Evolutionary conservation across 2,888 invertebrate genomes (phyloP).

Genomic region (Pollenia griseotomentosa): DNA sequence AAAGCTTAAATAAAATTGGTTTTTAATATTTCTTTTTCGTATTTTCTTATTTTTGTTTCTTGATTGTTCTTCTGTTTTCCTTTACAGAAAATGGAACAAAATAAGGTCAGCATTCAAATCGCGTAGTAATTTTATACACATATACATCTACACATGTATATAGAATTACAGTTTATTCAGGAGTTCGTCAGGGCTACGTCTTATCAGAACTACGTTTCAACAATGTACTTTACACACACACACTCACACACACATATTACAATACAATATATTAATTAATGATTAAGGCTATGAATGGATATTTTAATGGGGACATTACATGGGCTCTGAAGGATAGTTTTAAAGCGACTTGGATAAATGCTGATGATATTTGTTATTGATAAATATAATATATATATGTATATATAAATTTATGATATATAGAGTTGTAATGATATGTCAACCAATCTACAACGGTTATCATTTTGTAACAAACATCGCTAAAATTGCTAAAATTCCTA

Average conservation of each 20-base stretch:
- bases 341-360: slow-evolving; percentile 55
- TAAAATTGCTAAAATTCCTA: slow-evolving; percentile 17
- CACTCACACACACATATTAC: not conserved
- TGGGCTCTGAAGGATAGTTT: slow-evolving; percentile 60
- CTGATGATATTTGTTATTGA: slow-evolving; percentile 45
- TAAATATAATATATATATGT: slow-evolving; percentile 1
- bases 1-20: slow-evolving; percentile 21
- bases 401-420: slow-evolving; percentile 44
- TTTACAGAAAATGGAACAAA: slow-evolving; percentile 43
- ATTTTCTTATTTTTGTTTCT: not conserved
- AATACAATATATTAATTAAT: slow-evolving; percentile 9
- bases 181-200: slow-evolving; percentile 68
- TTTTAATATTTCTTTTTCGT: slow-evolving; percentile 6
- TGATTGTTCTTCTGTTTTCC: not conserved
- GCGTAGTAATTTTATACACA: slow-evolving; percentile 65
- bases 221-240: slow-evolving; percentile 69
- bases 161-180: slow-evolving; percentile 60
- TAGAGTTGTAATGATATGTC: slow-evolving; percentile 46
- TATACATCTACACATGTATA: slow-evolving; percentile 62
- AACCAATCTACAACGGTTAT: slow-evolving; percentile 43
- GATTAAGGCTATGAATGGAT: slow-evolving; percentile 54
- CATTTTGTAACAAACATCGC: slow-evolving; percentile 19
- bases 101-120: slow-evolving; percentile 64
- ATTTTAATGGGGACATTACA: slow-evolving; percentile 44
- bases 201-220: slow-evolving; percentile 73